phyloP scores from a whole-genome alignment of 2,797 vertebrate genomes.

The Buphagus erythrorhynchus region DNA sequence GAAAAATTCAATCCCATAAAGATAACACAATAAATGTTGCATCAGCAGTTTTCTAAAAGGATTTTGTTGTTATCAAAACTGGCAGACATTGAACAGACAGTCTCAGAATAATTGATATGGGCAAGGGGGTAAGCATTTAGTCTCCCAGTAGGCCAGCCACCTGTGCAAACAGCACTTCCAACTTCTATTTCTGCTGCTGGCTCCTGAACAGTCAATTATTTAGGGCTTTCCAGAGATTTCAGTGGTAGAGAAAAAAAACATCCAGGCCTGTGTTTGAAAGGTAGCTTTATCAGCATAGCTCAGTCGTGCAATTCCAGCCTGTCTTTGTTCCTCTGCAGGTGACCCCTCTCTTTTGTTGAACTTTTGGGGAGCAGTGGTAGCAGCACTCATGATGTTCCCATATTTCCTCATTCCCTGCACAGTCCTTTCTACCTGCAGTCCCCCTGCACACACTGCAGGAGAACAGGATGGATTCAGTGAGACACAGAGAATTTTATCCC shows the following conservation, averaged over 20 bases:
- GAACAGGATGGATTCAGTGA: background rate
- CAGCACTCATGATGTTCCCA: background rate
- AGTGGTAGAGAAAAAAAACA: constrained; percentile 10
- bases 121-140: constrained; percentile 66
- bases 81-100: constrained; percentile 71
- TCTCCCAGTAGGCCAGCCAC: constrained; percentile 72
- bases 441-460: background rate
- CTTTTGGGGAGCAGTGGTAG: background rate
- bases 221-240: constrained; percentile 68
- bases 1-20: background rate
- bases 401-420: background rate
- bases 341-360: background rate
- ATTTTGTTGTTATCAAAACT: constrained; percentile 72
- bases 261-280: constrained; percentile 9
- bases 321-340: background rate
- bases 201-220: constrained; percentile 74
- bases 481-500: background rate
- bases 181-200: constrained; percentile 68
- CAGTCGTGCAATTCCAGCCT: background rate
- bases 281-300: constrained; percentile 29
- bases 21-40: constrained; percentile 48
- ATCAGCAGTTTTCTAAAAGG: constrained; percentile 73
- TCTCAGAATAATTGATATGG: constrained; percentile 73
- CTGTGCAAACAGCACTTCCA: constrained; percentile 77
- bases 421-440: background rate